Evolutionary conservation across 2,888 invertebrate species (phyloP), one percentile per base, ranked within the genome.

Genomic region (Caradrina clavipalpis): DNA sequence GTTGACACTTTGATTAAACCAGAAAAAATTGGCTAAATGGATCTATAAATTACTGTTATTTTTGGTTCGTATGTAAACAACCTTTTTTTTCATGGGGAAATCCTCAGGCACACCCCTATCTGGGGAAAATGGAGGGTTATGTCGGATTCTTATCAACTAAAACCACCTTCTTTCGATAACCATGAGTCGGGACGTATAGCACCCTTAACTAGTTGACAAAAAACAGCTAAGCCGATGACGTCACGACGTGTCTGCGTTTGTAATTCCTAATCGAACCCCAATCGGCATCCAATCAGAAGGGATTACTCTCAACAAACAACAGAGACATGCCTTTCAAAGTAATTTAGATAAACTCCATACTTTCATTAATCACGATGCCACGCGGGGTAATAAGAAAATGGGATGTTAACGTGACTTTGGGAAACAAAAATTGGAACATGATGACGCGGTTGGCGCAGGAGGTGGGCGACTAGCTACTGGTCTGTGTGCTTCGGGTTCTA

Each of bases 271-370:
- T 74, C 73, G 60, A 51, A 56, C 47, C 45, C 26, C 39, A 73
- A 73, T 73, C 67, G 11, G 31, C n/a, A 67, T 51, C 55, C 66
- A 60, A 60, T 73, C 74, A 73, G 45, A n/a, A 26, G 8, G 49
- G 72, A 64, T 64, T 22, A 58, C 8, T 51, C 21, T 47, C 51
- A 22, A 73, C 59, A 31, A 39, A 60, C 56, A 73, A 51, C 74
- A 73, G 60, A 66, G 73, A 67, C 59, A 60, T 42, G 26, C 17
- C 45, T 3, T 17, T 19, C 45, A 17, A 50, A 51, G 67, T 56
- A 17, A 73, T 42, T 66, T 51, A 42, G 67, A 67, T 42, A 42
- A 73, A 47, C n/a, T 56, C 55, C 67, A 66, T 55, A 31, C 31
- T 42, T 21, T 60, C 51, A 73, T 73, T 56, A 73, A 73, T 66